phyloP scores from a whole-genome alignment of 2,888 invertebrate genomes.

The Ametastegia equiseti region DNA sequence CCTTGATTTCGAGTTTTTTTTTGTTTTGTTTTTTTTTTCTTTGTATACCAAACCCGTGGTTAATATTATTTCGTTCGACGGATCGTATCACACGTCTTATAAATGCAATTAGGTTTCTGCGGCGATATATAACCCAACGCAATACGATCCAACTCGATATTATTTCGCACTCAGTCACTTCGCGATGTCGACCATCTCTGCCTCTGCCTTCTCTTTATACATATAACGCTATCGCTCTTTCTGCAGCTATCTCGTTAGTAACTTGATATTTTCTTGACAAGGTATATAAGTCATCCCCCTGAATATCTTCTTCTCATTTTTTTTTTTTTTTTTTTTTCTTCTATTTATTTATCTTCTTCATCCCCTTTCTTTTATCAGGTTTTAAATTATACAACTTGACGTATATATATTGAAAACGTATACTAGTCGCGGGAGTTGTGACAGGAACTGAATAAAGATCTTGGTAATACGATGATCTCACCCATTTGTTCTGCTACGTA shows the following conservation, averaged over 20 bases:
- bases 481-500: slow-evolving; percentile 38
- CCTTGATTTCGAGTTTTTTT: background rate
- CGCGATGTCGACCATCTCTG: slow-evolving; percentile 1
- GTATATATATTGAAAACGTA: background rate
- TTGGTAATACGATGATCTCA: slow-evolving; percentile 34
- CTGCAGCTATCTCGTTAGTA: slow-evolving; percentile 44
- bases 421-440: background rate
- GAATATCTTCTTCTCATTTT: background rate
- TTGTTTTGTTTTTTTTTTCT: background rate
- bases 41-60: no score
- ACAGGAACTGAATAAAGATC: background rate
- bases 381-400: slow-evolving; percentile 12
- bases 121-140: background rate
- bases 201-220: background rate
- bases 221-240: background rate
- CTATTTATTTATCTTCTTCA: background rate
- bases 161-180: slow-evolving; percentile 19
- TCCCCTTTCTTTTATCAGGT: background rate
- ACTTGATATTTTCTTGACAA: slow-evolving; percentile 42
- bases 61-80: background rate
- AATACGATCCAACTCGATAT: slow-evolving; percentile 30
- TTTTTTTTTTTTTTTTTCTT: background rate
- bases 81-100: slow-evolving; percentile 14
- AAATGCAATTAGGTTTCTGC: slow-evolving; percentile 18
- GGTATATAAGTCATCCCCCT: slow-evolving; percentile 26